Base-by-base conservation (phyloP, 2,888 invertebrate species). In the Galerucella pusilla region DNA sequence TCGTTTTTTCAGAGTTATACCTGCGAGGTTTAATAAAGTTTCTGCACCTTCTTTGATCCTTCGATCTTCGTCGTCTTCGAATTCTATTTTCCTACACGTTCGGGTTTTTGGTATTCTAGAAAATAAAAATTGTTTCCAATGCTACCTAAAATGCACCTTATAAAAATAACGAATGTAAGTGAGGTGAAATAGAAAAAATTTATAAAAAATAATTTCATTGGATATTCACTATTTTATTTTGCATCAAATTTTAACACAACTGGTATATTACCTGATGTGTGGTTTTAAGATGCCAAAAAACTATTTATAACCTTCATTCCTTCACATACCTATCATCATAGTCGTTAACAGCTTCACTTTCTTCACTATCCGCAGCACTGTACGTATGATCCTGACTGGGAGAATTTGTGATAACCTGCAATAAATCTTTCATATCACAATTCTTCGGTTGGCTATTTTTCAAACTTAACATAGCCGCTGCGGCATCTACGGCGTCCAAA, bases 321-420 rank as follows among this genome's bases (percentile, higher is more conserved):
- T 12, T 4, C 14, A 89, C 90, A 89, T 89, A 87, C 87, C 85
- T 85, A 73, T 86, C 86, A 79, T 91, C 90, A 81, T 91, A 90
- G 77, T 90, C 90, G 80, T 90, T 20, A 65, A 65, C 91, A 81
- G 90, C 90, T n/a, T 90, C 90, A 79, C 90, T 91, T 81, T 80
- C 81, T 60, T 84, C 84, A 75, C 84, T 85, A 74, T 87, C 90
- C 49, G 90, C 90, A 76, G 92, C 92, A 83, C 96, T 96, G 89
- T 97, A 97, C 70, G 96, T 96, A 88, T 97, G 97, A 90, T 97
- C 97, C 88, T 96, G 96, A 88, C 96, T 96, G 0, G 96, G 96
- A 83, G 94, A 95, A 71, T 94, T 93, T 3, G 96, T 96, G 82
- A 96, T 95, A 80, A 96, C 93, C 82, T 90, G 89, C 76, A 88